phyloP scores from a whole-genome alignment of 1,140 invertebrate genomes.

The Sarcophaga bullata region DNA sequence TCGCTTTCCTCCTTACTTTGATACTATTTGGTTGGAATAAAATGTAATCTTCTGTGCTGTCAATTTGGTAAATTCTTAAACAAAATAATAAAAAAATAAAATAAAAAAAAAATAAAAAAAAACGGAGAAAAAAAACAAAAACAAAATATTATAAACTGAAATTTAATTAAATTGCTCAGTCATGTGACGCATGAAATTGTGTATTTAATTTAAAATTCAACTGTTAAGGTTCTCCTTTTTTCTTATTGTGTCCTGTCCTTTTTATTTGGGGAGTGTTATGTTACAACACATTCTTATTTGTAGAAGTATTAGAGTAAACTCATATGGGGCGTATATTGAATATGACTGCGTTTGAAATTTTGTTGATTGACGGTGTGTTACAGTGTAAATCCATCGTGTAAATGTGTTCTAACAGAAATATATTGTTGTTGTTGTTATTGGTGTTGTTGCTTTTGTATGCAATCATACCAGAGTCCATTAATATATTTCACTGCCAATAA shows the following conservation, averaged over 20 bases:
- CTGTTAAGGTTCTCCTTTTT: background rate
- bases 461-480: constrained; percentile 30
- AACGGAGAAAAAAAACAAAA: background rate
- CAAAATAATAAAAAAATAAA: background rate
- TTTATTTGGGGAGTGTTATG: constrained; percentile 1
- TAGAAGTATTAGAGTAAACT: no score
- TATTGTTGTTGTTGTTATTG: no score
- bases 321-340: background rate
- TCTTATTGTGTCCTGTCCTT: background rate
- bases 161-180: constrained; percentile 37
- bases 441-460: background rate
- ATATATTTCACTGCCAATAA: constrained; percentile 41
- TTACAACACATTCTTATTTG: background rate
- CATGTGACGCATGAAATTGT: constrained; percentile 39
- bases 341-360: background rate
- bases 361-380: constrained; percentile 6
- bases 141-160: constrained; percentile 21
- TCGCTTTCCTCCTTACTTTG: background rate
- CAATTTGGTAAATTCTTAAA: constrained; percentile 31
- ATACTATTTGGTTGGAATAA: background rate
- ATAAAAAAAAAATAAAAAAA: background rate
- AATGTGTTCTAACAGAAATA: background rate
- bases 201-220: constrained; percentile 38
- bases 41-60: constrained; percentile 2
- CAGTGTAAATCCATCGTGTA: background rate